A percentile compares a stretch with the other conserved stretches of the same genome.
phyloP scores from a whole-genome alignment of 1,140 invertebrate genomes.

The Lepidurus apus region DNA sequence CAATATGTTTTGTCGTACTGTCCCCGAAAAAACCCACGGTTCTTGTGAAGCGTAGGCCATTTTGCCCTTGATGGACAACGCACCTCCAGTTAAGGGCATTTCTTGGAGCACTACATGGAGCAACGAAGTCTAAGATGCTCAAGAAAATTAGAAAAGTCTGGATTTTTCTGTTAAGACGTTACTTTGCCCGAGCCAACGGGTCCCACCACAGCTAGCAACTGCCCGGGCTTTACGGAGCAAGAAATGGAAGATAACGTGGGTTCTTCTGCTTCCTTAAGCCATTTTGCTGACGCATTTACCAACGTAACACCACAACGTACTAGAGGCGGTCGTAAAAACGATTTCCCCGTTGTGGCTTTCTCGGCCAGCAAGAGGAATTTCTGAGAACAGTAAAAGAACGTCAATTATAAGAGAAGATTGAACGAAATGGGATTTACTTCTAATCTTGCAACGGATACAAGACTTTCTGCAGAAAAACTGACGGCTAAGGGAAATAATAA shows the following conservation, averaged over 20 bases:
- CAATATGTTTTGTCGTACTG: constrained; percentile 74
- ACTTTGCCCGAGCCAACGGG: constrained; percentile 76
- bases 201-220: constrained; percentile 66
- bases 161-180: constrained; percentile 30
- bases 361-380: constrained; percentile 46
- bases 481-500: constrained; percentile 49
- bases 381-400: constrained; percentile 37
- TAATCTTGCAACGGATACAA: constrained; percentile 43
- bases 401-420: constrained; percentile 24
- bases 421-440: constrained; percentile 40
- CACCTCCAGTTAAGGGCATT: constrained; percentile 61
- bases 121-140: constrained; percentile 57
- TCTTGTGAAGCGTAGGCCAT: constrained; percentile 88
- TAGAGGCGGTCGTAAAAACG: constrained; percentile 48
- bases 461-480: constrained; percentile 42
- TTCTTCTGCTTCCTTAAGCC: constrained; percentile 42
- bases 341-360: constrained; percentile 37
- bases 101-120: constrained; percentile 75
- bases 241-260: constrained; percentile 55
- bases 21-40: constrained; percentile 69
- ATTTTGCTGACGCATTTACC: constrained; percentile 42
- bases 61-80: constrained; percentile 62
- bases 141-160: constrained; percentile 38
- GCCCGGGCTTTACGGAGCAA: constrained; percentile 57
- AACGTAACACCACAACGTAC: constrained; percentile 42